Conservation (phyloP, 2,113 vertebrate genomes). For the Vireo altiloquus region DNA sequence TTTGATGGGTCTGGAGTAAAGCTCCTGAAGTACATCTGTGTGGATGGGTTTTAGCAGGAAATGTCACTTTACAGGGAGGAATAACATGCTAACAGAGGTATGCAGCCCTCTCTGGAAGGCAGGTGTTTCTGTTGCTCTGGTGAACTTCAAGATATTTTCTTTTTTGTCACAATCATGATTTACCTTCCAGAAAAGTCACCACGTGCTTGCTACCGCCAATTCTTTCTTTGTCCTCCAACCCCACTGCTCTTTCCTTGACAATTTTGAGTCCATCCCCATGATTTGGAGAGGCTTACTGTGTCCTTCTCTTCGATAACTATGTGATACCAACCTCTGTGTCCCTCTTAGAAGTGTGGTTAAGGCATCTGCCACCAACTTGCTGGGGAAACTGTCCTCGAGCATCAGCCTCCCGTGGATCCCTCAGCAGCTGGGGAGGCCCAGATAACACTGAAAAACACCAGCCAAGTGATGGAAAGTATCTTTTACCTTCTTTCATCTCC, state of each 20-base stretch:
- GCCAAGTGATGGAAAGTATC: not conserved
- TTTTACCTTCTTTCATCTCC: not conserved
- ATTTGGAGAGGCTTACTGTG: not conserved
- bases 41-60: not conserved
- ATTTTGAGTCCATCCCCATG: not conserved
- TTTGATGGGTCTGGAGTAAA: not conserved
- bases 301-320: fast-evolving
- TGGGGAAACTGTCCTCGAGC: not conserved
- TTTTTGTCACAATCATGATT: not conserved
- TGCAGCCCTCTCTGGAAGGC: not conserved
- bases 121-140: not conserved
- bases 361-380: not conserved
- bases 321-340: not conserved
- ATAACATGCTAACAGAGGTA: not conserved
- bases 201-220: not conserved
- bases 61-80: not conserved
- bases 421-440: not conserved
- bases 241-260: not conserved
- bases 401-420: not conserved
- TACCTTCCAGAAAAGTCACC: not conserved
- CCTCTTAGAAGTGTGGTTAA: not conserved
- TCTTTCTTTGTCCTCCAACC: not conserved
- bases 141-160: not conserved
- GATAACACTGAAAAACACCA: not conserved
- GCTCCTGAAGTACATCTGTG: not conserved